These are phyloP conservation scores for Strigamia transsilvanica DNA, from an alignment of 2,888 invertebrate genomes.

Conservation along the genomic window DNA sequence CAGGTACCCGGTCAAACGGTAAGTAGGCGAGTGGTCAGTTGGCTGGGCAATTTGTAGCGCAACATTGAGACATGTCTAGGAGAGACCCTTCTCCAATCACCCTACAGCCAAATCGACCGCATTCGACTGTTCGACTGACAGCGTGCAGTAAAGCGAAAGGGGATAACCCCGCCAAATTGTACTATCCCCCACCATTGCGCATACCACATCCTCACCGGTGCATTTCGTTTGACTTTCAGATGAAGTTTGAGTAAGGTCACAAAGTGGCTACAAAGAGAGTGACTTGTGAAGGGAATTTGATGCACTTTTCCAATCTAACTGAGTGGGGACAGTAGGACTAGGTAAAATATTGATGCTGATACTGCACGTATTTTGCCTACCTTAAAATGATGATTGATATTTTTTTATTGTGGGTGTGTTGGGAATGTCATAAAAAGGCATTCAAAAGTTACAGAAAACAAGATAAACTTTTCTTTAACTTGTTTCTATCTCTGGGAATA, in stretches of 20 bases:
- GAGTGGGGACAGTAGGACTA: not conserved
- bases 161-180: slow-evolving; percentile 14
- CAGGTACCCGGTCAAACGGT: slow-evolving; percentile 26
- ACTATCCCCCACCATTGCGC: not conserved
- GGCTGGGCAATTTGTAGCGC: slow-evolving; percentile 40
- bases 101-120: slow-evolving; percentile 49
- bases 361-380: not conserved
- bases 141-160: slow-evolving; percentile 15
- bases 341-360: no score
- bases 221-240: slow-evolving; percentile 49
- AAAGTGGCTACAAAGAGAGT: slow-evolving; percentile 10
- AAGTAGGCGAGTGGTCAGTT: slow-evolving; percentile 38
- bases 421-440: no score
- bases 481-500: no score
- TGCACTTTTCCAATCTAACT: slow-evolving; percentile 34
- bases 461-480: no score
- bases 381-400: no score
- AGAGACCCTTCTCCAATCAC: slow-evolving; percentile 37
- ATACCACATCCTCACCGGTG: slow-evolving; percentile 41
- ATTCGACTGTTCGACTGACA: slow-evolving; percentile 43
- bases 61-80: slow-evolving; percentile 40
- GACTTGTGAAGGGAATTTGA: not conserved
- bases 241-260: slow-evolving; percentile 42
- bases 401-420: no score
- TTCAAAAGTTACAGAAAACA: no score